Conservation (phyloP, 2,888 invertebrate genomes). For the Sinelater perroti region DNA sequence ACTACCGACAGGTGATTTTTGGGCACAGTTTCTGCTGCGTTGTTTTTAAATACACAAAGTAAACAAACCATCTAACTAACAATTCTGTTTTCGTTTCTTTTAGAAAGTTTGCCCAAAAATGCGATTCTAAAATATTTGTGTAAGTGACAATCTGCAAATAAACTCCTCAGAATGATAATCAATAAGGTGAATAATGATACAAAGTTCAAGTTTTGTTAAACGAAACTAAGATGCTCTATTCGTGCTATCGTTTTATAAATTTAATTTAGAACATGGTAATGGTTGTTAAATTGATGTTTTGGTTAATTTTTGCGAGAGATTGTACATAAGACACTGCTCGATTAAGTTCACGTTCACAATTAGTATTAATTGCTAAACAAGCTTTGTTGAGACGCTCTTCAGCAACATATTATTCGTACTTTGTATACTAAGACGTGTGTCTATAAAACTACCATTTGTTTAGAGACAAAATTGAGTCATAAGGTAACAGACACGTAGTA, state of each 20-base stretch:
- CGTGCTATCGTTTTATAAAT: no score
- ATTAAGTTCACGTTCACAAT: slow-evolving; percentile 33
- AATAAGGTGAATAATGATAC: slow-evolving; percentile 9
- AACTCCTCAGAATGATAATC: slow-evolving; percentile 22
- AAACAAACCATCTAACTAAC: neutral
- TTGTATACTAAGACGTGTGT: slow-evolving; percentile 29
- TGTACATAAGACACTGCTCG: slow-evolving; percentile 31
- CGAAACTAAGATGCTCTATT: no score
- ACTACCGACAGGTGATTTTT: no score
- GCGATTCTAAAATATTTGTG: neutral
- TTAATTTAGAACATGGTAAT: no score
- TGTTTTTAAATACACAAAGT: neutral
- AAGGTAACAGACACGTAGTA: no score
- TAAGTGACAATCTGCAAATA: slow-evolving; percentile 26
- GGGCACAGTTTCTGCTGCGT: slow-evolving; percentile 1
- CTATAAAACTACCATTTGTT: slow-evolving; percentile 17
- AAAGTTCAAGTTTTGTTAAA: neutral
- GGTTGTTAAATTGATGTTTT: slow-evolving; percentile 9
- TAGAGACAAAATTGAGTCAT: no score
- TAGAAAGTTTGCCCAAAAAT: slow-evolving; percentile 1
- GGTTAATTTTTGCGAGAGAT: slow-evolving; percentile 18
- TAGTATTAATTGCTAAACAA: slow-evolving; percentile 35
- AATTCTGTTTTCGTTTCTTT: no score
- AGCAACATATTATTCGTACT: slow-evolving; percentile 32
- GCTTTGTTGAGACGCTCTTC: slow-evolving; percentile 34